phyloP scores from a whole-genome alignment of 2,888 invertebrate species.

The Drosophila nr. medialis region DNA sequence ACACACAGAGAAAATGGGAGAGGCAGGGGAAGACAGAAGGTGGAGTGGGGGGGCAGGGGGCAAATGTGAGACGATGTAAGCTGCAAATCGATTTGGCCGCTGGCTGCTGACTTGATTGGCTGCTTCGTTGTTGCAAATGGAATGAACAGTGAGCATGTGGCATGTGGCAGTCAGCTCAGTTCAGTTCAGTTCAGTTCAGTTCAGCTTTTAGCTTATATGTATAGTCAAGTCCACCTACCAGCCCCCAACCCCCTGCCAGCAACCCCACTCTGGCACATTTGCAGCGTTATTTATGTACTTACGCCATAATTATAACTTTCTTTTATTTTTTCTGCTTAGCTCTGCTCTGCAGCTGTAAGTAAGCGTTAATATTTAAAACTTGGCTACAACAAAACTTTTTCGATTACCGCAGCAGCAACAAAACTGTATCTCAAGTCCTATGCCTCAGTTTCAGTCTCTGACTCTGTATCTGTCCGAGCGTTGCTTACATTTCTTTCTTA shows the following conservation, averaged over 20 bases:
- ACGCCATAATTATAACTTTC: constrained; percentile 76
- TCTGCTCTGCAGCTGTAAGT: constrained; percentile 68
- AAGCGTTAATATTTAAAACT: constrained; percentile 80
- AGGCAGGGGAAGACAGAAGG: too few relatives aligned
- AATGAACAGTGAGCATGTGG: constrained; percentile 22
- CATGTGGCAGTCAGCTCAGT: constrained; percentile 33
- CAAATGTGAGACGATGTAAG: constrained; percentile 39
- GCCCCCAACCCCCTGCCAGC: not conserved
- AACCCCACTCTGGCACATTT: constrained; percentile 46
- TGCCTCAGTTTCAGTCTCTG: constrained; percentile 16
- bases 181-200: constrained; percentile 1
- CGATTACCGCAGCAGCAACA: constrained; percentile 69
- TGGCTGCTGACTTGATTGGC: constrained; percentile 66
- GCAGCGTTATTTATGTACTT: constrained; percentile 75
- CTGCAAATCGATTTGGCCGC: constrained; percentile 79
- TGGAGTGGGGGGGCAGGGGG: too few relatives aligned
- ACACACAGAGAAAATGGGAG: not conserved
- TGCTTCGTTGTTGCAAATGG: constrained; percentile 26
- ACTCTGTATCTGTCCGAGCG: constrained; percentile 1
- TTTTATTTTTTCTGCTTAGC: constrained; percentile 8
- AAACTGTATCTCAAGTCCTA: constrained; percentile 33
- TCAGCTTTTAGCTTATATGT: not conserved
- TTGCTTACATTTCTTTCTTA: constrained; percentile 52
- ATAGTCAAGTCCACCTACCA: not conserved
- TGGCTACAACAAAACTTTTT: constrained; percentile 73